Evolutionary conservation across 2,113 vertebrate species (phyloP).

Genomic region (Syngnathus floridae): DNA sequence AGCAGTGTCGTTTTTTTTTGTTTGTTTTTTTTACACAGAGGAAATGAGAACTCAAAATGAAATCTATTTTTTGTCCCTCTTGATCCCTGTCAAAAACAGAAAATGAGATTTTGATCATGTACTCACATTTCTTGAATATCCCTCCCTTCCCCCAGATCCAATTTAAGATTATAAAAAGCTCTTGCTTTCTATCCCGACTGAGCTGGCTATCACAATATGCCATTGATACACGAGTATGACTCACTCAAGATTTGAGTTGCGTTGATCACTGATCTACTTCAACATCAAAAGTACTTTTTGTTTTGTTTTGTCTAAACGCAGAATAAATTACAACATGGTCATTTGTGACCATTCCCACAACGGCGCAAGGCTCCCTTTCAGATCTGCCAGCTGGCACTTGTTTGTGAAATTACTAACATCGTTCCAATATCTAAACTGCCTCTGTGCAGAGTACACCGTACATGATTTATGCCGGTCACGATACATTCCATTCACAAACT

Average conservation of each 20-base stretch:
- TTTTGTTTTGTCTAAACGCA: neutral
- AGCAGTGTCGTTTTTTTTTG: neutral
- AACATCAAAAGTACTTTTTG: neutral
- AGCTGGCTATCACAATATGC: neutral
- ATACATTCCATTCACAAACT: neutral
- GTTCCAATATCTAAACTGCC: no score
- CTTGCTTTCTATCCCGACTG: neutral
- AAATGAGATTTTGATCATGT: constrained; percentile 5
- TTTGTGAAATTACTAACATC: no score
- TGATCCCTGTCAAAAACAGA: constrained; percentile 1
- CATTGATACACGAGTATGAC: neutral
- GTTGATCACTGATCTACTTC: neutral
- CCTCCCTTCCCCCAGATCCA: neutral
- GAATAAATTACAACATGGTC: no score
- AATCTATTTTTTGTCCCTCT: neutral
- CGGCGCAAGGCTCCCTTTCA: no score
- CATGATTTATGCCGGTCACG: no score
- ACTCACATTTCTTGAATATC: neutral
- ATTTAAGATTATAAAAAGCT: neutral
- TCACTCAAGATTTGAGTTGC: neutral
- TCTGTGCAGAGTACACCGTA: no score
- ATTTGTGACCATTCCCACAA: no score
- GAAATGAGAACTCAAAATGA: constrained; percentile 3
- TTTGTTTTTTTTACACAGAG: neutral
- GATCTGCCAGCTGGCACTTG: no score